These are phyloP conservation scores for Meteorus cinctellus DNA, from an alignment of 2,888 invertebrate genomes.

Conservation along the genomic window DNA sequence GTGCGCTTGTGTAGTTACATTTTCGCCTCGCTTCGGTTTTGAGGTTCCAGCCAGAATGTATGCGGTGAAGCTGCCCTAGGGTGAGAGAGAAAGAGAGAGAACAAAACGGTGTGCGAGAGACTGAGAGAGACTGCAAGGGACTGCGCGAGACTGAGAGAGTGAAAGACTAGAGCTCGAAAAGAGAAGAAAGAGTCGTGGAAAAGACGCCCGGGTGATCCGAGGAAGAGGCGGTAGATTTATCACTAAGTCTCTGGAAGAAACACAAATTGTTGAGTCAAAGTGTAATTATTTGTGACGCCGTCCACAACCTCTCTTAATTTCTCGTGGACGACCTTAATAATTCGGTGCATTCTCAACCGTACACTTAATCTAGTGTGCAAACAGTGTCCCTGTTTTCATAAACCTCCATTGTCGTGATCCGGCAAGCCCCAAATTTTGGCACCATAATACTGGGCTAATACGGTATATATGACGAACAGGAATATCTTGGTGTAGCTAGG, in stretches of 20 bases:
- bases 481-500: neutral
- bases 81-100: neutral
- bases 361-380: slow-evolving; percentile 1
- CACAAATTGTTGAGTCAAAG: neutral
- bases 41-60: slow-evolving; percentile 24
- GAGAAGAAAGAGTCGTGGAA: slow-evolving; percentile 37
- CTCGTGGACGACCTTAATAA: slow-evolving; percentile 3
- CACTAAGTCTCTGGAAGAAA: slow-evolving; percentile 14
- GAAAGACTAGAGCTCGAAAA: neutral
- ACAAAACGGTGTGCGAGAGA: neutral
- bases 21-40: neutral
- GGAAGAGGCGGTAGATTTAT: slow-evolving; percentile 29
- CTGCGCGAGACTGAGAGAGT: neutral
- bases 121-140: neutral
- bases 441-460: neutral
- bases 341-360: neutral
- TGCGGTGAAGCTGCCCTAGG: neutral
- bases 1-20: slow-evolving; percentile 30
- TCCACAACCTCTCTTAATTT: slow-evolving; percentile 5
- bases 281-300: slow-evolving; percentile 12
- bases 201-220: slow-evolving; percentile 35
- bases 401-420: slow-evolving; percentile 40
- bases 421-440: slow-evolving; percentile 25
- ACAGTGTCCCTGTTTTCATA: slow-evolving; percentile 22
- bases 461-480: neutral